Base-by-base conservation (phyloP, 2,888 invertebrate genomes). In the Patella ulyssiponensis region DNA sequence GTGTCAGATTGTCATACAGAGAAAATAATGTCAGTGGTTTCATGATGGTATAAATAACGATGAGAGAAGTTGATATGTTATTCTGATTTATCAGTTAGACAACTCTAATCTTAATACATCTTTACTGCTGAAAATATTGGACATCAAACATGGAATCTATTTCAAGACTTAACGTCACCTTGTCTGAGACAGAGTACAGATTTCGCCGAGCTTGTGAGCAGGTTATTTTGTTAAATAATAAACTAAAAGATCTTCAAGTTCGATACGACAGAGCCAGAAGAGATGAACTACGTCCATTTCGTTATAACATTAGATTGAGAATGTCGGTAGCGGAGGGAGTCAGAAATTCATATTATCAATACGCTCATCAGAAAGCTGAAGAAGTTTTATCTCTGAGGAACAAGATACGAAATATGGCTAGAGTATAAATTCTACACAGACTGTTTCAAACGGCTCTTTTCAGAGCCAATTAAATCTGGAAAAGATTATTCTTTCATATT, bases 301-400 rank as follows among this genome's bases (percentile, higher is more conserved):
- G 75, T 51, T 75, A 75, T 69, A 70, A 75, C 53, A 51, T 75
- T 4, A 27, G 75, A 20, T 69, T 75, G 2, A 52, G 53, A 23
- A 75, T 75, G 70, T 69, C 70, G 2, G 53, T 52, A 4, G 75
- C 69, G 1, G 75, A 75, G 33, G 75, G 75, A 20, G 75, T 75
- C 0, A 51, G 75, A 51, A 75, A 75, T 27, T 69, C 75, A 2
- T 75, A 69, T 33, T 75, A 75, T 53, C 53, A 75, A 52, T 75
- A 70, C 56, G 75, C 75, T 23, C 69, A 69, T 53, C 69, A 75
- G 20, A 75, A 75, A 53, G 70, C 75, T 7, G 75, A 75, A 27
- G 52, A 69, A 58, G 53, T 75, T 53, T 53, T 69, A 2, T 69
- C 69, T 11, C 75, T 69, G 7, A 27, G 75, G 7, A n/a, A 64